Evolutionary conservation across 2,888 invertebrate genomes (phyloP), one percentile per base, ranked within the genome.

Genomic region (Nymphalis polychloros): DNA sequence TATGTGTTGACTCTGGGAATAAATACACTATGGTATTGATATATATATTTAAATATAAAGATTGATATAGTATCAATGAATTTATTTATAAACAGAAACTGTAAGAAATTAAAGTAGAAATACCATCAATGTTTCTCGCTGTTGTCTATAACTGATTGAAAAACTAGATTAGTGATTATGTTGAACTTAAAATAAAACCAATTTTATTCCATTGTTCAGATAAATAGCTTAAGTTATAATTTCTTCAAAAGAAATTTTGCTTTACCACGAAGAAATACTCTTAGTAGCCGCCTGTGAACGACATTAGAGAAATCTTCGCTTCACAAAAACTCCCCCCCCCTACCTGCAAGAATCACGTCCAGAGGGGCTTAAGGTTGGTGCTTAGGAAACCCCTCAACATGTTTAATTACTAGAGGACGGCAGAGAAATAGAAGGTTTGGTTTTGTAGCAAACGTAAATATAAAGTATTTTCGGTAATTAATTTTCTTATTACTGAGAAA

Each of bases 291-390:
- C 13, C 35, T 61, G 66, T 35, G 27, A 41, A 62, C 53, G 62
- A 62, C 55, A 31, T 67, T 67, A 62, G 61, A 49, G 57, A 67
- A 81, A 80, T 81, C 78, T 78, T 77, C 75, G 78, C 72, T 70
- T 73, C 73, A 73, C 79, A 81, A 82, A 81, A 83, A 78, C 73
- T 77, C 23, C n/a, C n/a, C 79, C 80, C 81, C 79, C 79, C 81
- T 79, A 82, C 83, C 81, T 83, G 78, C 79, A 82, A 81, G 82
- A 84, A 79, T 82, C 81, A 81, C 82, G 80, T 81, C 72, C 74
- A 74, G 71, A 65, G 68, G 70, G 70, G 72, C 72, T 67, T 68
- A 69, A 68, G 69, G 63, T 69, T 61, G 66, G 67, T 41, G 27
- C 65, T 68, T 63, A 77, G 76, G 78, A 81, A 79, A 76, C 77